A percentile compares a stretch with the other conserved stretches of the same genome.
Conservation (phyloP, 2,888 invertebrate species). For the Cosmia pyralina region DNA sequence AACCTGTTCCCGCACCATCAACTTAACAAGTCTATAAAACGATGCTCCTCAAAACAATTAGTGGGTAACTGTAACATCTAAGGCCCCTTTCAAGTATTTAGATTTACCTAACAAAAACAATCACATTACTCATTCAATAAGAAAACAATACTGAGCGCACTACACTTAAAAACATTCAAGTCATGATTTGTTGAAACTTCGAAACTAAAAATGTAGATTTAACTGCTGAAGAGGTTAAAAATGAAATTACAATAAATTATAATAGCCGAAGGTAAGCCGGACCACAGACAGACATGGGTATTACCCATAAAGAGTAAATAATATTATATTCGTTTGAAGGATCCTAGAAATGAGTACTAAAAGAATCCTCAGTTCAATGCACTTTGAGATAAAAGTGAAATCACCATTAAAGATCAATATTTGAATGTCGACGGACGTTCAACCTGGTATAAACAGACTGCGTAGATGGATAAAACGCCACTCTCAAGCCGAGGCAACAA, state of each 20-base stretch:
- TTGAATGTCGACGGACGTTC: slow-evolving; percentile 74
- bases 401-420: slow-evolving; percentile 73
- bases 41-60: slow-evolving; percentile 27
- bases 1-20: slow-evolving; percentile 40
- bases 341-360: slow-evolving; percentile 16
- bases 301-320: neutral
- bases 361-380: slow-evolving; percentile 57
- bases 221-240: too few relatives aligned
- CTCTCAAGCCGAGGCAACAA: slow-evolving; percentile 28
- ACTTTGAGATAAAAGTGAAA: slow-evolving; percentile 76
- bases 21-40: slow-evolving; percentile 18
- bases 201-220: neutral
- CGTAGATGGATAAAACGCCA: slow-evolving; percentile 57
- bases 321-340: slow-evolving; percentile 10
- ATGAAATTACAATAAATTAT: neutral
- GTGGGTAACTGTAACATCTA: slow-evolving; percentile 23
- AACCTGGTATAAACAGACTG: slow-evolving; percentile 64
- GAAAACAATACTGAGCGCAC: neutral
- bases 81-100: slow-evolving; percentile 18
- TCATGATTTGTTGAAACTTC: slow-evolving; percentile 8
- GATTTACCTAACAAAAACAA: slow-evolving; percentile 16
- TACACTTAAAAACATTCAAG: neutral
- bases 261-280: neutral
- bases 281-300: neutral
- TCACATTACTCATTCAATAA: slow-evolving; percentile 14